Conservation (phyloP, 2,113 vertebrate species). For the Triplophysa dalaica region DNA sequence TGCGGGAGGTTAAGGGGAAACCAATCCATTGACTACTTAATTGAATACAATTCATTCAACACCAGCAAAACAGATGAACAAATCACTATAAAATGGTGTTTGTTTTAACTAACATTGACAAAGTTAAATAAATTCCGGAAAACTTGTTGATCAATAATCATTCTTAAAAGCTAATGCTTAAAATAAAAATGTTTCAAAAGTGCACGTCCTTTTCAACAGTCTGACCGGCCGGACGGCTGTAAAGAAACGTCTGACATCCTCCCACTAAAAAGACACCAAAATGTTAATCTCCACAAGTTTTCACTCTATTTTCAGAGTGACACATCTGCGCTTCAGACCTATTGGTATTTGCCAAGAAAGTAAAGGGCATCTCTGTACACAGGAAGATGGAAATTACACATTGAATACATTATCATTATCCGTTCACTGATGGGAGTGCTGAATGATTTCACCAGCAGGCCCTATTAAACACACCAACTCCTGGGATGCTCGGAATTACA, state of each 20-base stretch:
- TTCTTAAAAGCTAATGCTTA: too few species aligned
- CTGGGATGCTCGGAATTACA: slow-evolving; percentile 34
- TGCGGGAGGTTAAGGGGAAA: too few species aligned
- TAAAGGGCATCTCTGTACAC: slow-evolving; percentile 44
- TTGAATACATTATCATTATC: slow-evolving; percentile 47
- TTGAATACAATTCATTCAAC: too few species aligned
- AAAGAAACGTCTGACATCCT: not conserved
- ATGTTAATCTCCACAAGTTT: slow-evolving; percentile 24
- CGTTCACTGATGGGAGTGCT: slow-evolving; percentile 15
- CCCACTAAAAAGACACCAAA: not conserved
- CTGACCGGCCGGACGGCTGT: not conserved
- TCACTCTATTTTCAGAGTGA: slow-evolving; percentile 34
- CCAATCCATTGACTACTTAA: too few species aligned
- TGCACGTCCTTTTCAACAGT: not conserved
- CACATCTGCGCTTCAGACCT: slow-evolving; percentile 31
- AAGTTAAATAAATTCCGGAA: too few species aligned
- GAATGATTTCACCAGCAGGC: slow-evolving; percentile 33
- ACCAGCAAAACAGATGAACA: too few species aligned
- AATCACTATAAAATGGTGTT: too few species aligned
- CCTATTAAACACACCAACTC: slow-evolving; percentile 41
- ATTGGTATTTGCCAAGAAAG: slow-evolving; percentile 46
- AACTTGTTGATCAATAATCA: too few species aligned
- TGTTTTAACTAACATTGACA: too few species aligned
- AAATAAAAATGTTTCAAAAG: too few species aligned
- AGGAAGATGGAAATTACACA: slow-evolving; percentile 40